These are phyloP conservation scores for Iguana delicatissima DNA, from an alignment of 2,797 vertebrate genomes.

Conservation along the genomic window DNA sequence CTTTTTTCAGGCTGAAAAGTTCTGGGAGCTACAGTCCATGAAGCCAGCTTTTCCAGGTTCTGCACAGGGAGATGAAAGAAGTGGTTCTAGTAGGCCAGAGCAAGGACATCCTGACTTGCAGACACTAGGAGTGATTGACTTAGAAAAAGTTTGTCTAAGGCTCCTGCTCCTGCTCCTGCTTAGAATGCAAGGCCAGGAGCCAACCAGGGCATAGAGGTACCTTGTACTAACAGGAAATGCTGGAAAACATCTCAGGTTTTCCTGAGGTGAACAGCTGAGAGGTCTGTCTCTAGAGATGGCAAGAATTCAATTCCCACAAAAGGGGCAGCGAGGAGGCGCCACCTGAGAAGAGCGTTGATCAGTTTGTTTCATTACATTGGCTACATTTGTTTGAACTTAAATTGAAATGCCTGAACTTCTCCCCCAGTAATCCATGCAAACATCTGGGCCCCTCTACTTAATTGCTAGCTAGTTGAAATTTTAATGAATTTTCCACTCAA, in stretches of 20 bases:
- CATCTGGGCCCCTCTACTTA: conserved; percentile 16
- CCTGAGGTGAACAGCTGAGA: background rate
- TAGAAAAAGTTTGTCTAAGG: background rate
- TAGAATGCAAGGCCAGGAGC: background rate
- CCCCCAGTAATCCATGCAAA: background rate
- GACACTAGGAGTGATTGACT: background rate
- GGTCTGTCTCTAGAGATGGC: background rate
- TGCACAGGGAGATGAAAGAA: background rate
- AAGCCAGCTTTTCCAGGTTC: too few relatives aligned
- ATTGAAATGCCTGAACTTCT: conserved; percentile 10
- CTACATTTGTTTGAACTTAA: conserved; percentile 14
- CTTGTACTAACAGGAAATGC: background rate
- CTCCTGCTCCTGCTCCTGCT: background rate
- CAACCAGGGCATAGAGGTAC: background rate
- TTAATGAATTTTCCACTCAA: conserved; percentile 50
- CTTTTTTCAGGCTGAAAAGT: too few relatives aligned
- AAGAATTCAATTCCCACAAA: background rate
- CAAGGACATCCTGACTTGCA: background rate
- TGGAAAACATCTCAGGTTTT: background rate
- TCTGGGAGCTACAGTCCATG: too few relatives aligned
- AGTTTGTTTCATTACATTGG: conserved; percentile 4
- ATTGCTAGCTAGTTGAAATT: background rate
- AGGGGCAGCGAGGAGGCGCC: background rate
- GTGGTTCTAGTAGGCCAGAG: background rate
- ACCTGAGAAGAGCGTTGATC: background rate